Evolutionary conservation across 2,113 vertebrate species (phyloP).

Genomic region (Poecile atricapillus): DNA sequence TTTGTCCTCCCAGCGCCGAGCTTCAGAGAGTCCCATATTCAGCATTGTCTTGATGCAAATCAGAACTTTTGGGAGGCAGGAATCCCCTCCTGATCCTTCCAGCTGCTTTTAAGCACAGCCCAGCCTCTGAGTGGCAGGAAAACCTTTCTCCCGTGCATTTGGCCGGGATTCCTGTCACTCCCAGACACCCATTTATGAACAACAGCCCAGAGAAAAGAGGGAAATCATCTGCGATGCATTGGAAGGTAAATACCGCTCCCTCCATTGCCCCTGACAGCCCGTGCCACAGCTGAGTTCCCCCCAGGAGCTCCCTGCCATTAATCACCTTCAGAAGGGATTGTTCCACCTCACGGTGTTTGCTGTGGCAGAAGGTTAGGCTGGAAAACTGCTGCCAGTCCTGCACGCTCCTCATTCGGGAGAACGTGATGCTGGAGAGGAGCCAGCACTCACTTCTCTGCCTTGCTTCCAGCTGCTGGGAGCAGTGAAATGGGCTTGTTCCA

Average conservation of each 20-base stretch:
- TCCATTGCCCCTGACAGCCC: conserved; percentile 29
- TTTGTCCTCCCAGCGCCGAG: background rate
- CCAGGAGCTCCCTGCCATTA: conserved; percentile 20
- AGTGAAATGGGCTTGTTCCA: background rate
- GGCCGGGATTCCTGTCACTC: background rate
- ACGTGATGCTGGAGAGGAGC: background rate
- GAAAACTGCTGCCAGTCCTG: background rate
- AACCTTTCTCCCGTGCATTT: background rate
- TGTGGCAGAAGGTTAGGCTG: background rate
- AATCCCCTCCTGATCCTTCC: background rate
- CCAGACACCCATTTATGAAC: background rate
- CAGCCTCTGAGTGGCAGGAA: background rate
- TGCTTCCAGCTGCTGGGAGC: background rate
- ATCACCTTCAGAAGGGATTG: conserved; percentile 35
- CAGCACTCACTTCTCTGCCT: background rate
- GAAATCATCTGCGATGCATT: background rate
- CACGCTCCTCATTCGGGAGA: background rate
- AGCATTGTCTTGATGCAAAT: background rate
- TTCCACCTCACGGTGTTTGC: background rate
- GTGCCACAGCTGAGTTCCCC: conserved; percentile 28
- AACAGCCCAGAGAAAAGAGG: background rate
- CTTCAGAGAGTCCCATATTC: background rate
- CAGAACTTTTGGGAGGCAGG: background rate
- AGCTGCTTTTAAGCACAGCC: background rate
- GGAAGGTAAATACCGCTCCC: conserved; percentile 48